phyloP scores from a whole-genome alignment of 2,888 invertebrate species.

The Pseudococcus jackbeardsleyi region DNA sequence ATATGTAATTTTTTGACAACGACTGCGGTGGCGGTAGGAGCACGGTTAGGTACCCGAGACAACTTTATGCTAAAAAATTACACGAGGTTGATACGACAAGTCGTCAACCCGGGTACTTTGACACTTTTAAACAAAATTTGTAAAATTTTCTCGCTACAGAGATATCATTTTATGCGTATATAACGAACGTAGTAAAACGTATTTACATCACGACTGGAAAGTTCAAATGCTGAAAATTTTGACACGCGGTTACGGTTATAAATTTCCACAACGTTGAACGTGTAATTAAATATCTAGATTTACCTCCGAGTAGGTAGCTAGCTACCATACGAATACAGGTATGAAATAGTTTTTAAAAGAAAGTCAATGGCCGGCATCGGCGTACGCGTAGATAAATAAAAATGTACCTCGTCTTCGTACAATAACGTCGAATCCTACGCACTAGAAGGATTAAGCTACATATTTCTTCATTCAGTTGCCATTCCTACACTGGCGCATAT shows the following conservation, averaged over 20 bases:
- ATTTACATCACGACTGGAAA: neutral
- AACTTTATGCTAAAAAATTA: neutral
- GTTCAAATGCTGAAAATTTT: neutral
- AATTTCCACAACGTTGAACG: neutral
- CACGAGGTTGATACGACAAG: neutral
- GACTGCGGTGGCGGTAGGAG: too few relatives aligned
- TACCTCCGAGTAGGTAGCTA: too few relatives aligned
- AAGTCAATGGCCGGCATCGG: too few relatives aligned
- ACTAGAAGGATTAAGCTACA: too few relatives aligned
- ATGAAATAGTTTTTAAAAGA: too few relatives aligned
- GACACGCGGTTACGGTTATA: neutral
- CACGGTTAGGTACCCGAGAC: neutral
- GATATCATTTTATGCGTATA: neutral
- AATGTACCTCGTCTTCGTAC: too few relatives aligned
- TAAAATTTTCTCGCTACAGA: neutral
- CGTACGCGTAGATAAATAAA: too few relatives aligned
- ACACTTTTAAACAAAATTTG: neutral
- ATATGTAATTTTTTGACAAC: too few relatives aligned
- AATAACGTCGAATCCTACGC: too few relatives aligned
- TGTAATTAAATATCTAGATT: neutral
- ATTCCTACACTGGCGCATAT: too few relatives aligned
- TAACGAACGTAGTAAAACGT: neutral
- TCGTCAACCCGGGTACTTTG: neutral
- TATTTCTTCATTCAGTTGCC: too few relatives aligned
- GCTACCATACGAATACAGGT: too few relatives aligned